A percentile compares a stretch with the other conserved stretches of the same genome.
These are phyloP conservation scores for Agonopterix heracliana DNA, from an alignment of 2,888 invertebrate species.

Conservation along the genomic window DNA sequence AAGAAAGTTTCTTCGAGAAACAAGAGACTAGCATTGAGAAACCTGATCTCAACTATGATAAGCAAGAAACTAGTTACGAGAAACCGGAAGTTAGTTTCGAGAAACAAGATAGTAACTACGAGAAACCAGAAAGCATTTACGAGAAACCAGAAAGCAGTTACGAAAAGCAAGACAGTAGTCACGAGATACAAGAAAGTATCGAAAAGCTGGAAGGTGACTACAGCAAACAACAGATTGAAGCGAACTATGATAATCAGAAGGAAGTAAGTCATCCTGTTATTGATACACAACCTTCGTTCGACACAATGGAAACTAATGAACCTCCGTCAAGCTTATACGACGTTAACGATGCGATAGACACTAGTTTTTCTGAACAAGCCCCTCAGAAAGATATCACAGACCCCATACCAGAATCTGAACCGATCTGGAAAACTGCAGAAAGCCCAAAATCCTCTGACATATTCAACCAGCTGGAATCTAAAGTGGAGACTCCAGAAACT, in stretches of 20 bases:
- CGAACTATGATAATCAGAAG: background rate
- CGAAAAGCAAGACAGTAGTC: constrained; percentile 1
- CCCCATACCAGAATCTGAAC: background rate
- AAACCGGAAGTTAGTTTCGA: no score
- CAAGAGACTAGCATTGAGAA: no score
- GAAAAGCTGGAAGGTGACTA: background rate
- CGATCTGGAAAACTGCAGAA: background rate
- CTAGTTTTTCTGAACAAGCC: constrained; percentile 37
- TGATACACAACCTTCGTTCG: no score
- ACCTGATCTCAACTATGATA: no score
- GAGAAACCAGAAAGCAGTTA: background rate
- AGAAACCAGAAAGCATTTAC: background rate
- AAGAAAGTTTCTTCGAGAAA: background rate
- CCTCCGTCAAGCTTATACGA: constrained; percentile 35
- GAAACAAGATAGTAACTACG: background rate
- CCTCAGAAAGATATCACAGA: background rate
- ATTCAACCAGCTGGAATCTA: constrained; percentile 24
- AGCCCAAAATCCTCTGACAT: constrained; percentile 32
- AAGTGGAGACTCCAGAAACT: constrained; percentile 3
- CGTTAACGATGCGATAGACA: constrained; percentile 42
- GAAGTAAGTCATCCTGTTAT: background rate
- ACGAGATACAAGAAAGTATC: background rate
- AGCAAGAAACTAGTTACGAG: no score
- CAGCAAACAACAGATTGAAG: background rate
- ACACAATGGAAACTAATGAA: background rate